Evolutionary conservation across 1,140 invertebrate genomes (phyloP).

Genomic region (Sycobia sp.): DNA sequence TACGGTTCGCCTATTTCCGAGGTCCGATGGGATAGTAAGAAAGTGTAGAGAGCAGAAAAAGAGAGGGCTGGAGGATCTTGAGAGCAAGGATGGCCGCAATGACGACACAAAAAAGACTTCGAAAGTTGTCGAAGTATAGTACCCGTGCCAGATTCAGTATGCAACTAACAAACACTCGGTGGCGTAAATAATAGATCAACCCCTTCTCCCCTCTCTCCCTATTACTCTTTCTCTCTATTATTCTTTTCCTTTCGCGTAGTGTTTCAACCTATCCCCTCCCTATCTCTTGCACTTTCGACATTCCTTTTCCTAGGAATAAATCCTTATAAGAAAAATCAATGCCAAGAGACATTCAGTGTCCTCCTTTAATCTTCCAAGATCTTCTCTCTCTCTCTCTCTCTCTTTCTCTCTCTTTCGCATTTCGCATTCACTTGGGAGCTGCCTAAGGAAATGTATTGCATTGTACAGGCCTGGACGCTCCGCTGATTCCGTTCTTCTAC

Average conservation of each 20-base stretch:
- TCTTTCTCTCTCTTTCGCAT: no score
- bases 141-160: neutral
- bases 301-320: conserved; percentile 4
- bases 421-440: neutral
- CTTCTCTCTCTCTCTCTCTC: conserved; percentile 11
- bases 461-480: no score
- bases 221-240: neutral
- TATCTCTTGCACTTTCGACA: neutral
- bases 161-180: neutral
- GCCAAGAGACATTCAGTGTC: neutral
- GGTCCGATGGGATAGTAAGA: neutral
- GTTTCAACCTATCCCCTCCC: no score
- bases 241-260: no score
- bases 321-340: conserved; percentile 24
- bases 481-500: no score
- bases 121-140: no score
- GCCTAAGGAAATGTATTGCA: no score
- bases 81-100: neutral
- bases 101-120: neutral
- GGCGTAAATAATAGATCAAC: conserved; percentile 14
- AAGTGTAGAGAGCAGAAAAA: neutral
- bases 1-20: no score
- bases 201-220: neutral
- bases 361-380: neutral
- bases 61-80: neutral